Conservation (phyloP, 2,113 vertebrate species). For the Elanoides forficatus region DNA sequence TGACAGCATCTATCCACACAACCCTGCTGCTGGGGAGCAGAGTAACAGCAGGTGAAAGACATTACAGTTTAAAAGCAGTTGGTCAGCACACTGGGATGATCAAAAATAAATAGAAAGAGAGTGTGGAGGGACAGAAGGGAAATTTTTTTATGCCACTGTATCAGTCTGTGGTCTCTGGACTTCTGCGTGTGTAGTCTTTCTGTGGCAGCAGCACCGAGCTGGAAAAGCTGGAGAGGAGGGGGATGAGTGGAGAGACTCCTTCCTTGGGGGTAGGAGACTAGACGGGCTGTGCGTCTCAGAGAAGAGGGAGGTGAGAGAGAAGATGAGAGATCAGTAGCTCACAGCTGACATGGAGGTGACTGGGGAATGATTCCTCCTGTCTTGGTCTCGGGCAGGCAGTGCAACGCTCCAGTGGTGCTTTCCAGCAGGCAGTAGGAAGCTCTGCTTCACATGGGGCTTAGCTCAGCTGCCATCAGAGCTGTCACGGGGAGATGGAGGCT, state of each 20-base stretch:
- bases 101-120: background rate
- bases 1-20: background rate
- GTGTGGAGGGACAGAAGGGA: background rate
- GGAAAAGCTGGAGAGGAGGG: background rate
- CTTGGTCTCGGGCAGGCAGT: accelerated
- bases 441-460: background rate
- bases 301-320: background rate
- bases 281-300: background rate
- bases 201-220: background rate
- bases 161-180: background rate
- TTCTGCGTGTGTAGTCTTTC: background rate
- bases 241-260: background rate
- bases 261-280: background rate
- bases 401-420: background rate
- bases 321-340: background rate
- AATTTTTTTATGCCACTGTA: accelerated
- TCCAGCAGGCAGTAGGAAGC: background rate
- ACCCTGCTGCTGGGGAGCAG: background rate
- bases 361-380: background rate
- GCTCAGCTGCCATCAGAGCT: background rate
- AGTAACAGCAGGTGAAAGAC: background rate
- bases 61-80: background rate
- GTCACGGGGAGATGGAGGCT: background rate
- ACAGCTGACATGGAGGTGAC: background rate
- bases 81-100: background rate